Base-by-base conservation (phyloP, 2,888 invertebrate species). In the Torymus tubicola region DNA sequence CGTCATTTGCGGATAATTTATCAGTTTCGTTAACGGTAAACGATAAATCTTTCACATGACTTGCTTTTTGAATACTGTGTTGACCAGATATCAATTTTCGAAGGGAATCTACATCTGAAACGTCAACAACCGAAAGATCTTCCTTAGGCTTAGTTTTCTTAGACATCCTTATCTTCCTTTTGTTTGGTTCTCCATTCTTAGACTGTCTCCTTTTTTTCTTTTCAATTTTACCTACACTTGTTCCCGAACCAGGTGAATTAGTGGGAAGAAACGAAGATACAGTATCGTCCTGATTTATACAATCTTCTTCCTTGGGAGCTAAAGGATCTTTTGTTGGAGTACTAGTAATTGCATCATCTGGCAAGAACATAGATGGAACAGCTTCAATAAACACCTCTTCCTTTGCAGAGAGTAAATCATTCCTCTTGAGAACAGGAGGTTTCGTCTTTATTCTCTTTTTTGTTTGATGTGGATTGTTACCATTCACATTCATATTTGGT, bases 381-480 rank as follows among this genome's bases (percentile, higher is more conserved):
- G 73, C 24, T 52, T 77, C 67, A 11, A 80, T 69, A n/a, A 68
- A 79, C 63, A 42, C 69, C 57, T 82, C 72, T 21, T 76, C 60
- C 60, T 79, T 69, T 5, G 61, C 21, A 12, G 61, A n/a, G 12
- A 69, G 0, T 60, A 65, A 57, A 16, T 65, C 65, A 52, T 18
- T 67, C 57, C 18, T 73, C 55, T 80, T 77, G 0, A 63, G 13
- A 53, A 67, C 21, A 1, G 70, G 65, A 57, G 73, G 16, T 71
- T 82, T 82, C 2, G 64, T 72, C 67, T 80, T 82, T n/a, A 68
- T 73, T 61, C 31, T 77, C 71, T 74, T 80, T 14, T 74, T 80
- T n/a, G 60, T 13, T 61, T 31, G 58, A 68, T 53, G 12, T 53
- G 74, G 24, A 31, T 18, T 52, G 53, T 70, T 75, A 8, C 55